Conservation (phyloP, 2,888 invertebrate species). For the Ceraclea dissimilis region DNA sequence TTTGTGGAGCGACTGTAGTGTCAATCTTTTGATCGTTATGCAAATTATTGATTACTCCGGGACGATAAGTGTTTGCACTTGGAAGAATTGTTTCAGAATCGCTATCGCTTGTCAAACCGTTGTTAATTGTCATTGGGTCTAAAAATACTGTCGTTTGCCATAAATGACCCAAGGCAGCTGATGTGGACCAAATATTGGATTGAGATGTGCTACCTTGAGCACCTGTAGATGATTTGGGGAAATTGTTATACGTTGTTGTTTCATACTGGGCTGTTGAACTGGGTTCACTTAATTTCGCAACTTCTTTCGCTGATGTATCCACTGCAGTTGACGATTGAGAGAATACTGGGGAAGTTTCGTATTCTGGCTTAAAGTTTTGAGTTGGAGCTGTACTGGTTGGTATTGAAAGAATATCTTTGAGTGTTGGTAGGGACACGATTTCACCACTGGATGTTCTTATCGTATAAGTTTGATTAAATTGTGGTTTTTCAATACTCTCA, state of each 20-base stretch:
- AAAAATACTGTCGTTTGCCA: constrained; percentile 63
- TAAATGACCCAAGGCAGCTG: constrained; percentile 30
- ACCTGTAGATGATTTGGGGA: constrained; percentile 7
- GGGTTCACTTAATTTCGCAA: not conserved
- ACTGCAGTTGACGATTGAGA: constrained; percentile 20
- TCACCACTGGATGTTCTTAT: constrained; percentile 21
- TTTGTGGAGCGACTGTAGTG: constrained; percentile 19
- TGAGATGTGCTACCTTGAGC: constrained; percentile 19
- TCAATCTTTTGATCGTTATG: constrained; percentile 15
- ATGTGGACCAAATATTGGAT: constrained; percentile 25
- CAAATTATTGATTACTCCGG: constrained; percentile 24
- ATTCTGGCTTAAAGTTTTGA: constrained; percentile 20
- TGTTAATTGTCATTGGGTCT: constrained; percentile 66
- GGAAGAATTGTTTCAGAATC: constrained; percentile 30
- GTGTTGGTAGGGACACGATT: constrained; percentile 21
- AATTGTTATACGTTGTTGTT: constrained; percentile 15
- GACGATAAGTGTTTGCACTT: constrained; percentile 37
- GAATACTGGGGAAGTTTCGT: constrained; percentile 20
- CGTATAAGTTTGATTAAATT: constrained; percentile 18
- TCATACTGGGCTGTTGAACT: constrained; percentile 16
- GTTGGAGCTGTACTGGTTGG: constrained; percentile 20
- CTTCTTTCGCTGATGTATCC: constrained; percentile 20
- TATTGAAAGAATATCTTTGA: constrained; percentile 25
- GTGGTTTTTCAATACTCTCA: constrained; percentile 27
- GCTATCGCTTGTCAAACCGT: constrained; percentile 46